A percentile compares a stretch with the other conserved stretches of the same genome.
Evolutionary conservation across 2,888 invertebrate genomes (phyloP).

Genomic region (Xiphydria camelus): DNA sequence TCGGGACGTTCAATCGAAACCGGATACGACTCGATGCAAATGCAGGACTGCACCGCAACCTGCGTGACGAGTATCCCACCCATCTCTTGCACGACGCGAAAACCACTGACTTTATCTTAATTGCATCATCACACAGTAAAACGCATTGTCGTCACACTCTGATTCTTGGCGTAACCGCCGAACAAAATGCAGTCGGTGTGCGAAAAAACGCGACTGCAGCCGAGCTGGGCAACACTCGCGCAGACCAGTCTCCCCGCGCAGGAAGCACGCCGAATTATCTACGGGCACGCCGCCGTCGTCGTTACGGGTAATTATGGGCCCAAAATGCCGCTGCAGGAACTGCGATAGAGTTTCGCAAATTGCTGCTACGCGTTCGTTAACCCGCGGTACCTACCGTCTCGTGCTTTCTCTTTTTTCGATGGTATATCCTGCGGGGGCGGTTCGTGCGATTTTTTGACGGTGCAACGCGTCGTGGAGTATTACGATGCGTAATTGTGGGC

Average conservation of each 20-base stretch:
- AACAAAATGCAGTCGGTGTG: background rate
- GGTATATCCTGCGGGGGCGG: too few species aligned
- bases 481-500: too few species aligned
- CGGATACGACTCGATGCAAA: too few species aligned
- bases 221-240: background rate
- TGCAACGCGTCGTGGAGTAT: too few species aligned
- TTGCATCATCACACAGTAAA: background rate
- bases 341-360: conserved; percentile 2
- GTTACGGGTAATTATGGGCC: conserved; percentile 26
- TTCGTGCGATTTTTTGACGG: too few species aligned
- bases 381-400: conserved; percentile 3
- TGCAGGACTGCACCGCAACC: background rate
- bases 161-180: conserved; percentile 22
- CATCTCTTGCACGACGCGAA: conserved; percentile 4
- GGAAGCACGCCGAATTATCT: conserved; percentile 22
- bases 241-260: conserved; percentile 3
- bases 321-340: conserved; percentile 21
- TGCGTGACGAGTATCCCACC: too few species aligned
- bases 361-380: conserved; percentile 2
- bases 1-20: too few species aligned
- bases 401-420: conserved; percentile 29
- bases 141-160: conserved; percentile 30
- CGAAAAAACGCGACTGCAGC: background rate
- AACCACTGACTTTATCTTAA: conserved; percentile 5
- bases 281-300: conserved; percentile 10